Conservation (phyloP, 2,113 vertebrate species). For the Falco punctatus region DNA sequence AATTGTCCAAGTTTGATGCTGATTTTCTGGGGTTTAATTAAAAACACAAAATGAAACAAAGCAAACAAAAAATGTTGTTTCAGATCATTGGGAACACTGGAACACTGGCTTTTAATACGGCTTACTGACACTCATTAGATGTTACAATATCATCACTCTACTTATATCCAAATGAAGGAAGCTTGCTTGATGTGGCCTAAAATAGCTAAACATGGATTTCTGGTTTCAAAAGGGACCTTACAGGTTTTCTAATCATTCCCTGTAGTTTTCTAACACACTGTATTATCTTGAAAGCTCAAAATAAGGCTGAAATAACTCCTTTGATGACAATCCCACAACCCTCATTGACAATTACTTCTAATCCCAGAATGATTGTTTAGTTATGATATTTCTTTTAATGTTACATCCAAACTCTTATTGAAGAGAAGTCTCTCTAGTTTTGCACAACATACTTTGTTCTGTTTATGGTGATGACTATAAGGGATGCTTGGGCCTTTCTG, state of each 20-base stretch:
- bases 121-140: neutral
- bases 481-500: neutral
- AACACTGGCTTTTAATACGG: neutral
- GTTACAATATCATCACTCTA: neutral
- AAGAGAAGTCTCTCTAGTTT: neutral
- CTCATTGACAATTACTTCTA: conserved; percentile 8
- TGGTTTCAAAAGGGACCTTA: neutral
- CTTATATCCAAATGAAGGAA: conserved; percentile 18
- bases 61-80: neutral
- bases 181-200: neutral
- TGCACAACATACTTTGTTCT: neutral
- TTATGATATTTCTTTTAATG: neutral
- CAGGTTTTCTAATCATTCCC: neutral
- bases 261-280: neutral
- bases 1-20: neutral
- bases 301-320: conserved; percentile 38
- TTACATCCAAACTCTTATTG: neutral
- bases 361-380: conserved; percentile 22
- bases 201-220: conserved; percentile 22
- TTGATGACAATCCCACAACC: neutral
- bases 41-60: neutral
- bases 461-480: neutral
- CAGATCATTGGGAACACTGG: neutral
- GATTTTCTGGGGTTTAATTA: neutral
- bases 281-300: neutral